Evolutionary conservation across 2,797 vertebrate genomes (phyloP).

Genomic region (Lacerta viridis): DNA sequence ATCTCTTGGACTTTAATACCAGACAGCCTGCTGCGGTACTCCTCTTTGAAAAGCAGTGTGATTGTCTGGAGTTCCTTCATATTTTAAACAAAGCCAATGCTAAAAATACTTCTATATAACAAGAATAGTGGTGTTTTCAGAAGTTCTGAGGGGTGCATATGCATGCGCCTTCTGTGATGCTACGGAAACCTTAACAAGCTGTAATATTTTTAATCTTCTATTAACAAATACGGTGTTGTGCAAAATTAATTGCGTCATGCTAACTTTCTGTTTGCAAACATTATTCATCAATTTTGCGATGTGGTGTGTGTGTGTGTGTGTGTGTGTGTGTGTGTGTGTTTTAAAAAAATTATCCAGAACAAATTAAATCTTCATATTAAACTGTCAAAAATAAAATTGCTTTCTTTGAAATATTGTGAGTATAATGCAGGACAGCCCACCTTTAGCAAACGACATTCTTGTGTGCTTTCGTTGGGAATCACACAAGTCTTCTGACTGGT

Average conservation of each 20-base stretch:
- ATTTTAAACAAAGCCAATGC: conserved; percentile 66
- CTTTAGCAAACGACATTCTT: conserved; percentile 15
- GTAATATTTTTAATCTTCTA: conserved; percentile 67
- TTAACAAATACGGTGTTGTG: conserved; percentile 58
- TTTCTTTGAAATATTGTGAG: conserved; percentile 55
- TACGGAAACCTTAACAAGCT: conserved; percentile 39
- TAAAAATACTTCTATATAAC: conserved; percentile 53
- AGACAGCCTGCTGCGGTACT: background rate
- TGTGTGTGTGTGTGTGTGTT: too few species aligned
- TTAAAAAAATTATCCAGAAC: conserved; percentile 66
- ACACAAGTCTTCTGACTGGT: conserved; percentile 41
- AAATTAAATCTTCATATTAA: conserved; percentile 64
- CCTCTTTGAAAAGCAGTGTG: background rate
- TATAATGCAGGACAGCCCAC: conserved; percentile 53
- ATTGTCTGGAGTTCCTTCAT: conserved; percentile 53
- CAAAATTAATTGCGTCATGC: conserved; percentile 63
- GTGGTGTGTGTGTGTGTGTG: conserved; percentile 13
- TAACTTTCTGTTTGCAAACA: conserved; percentile 66
- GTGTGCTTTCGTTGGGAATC: conserved; percentile 15
- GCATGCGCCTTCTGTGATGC: conserved; percentile 50
- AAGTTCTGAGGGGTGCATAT: conserved; percentile 60
- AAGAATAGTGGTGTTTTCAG: conserved; percentile 62
- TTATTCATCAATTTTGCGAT: conserved; percentile 51
- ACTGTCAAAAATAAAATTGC: conserved; percentile 61
- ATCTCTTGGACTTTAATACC: background rate